Evolutionary conservation across 2,113 vertebrate species (phyloP).

Genomic region (Phyllopteryx taeniolatus): DNA sequence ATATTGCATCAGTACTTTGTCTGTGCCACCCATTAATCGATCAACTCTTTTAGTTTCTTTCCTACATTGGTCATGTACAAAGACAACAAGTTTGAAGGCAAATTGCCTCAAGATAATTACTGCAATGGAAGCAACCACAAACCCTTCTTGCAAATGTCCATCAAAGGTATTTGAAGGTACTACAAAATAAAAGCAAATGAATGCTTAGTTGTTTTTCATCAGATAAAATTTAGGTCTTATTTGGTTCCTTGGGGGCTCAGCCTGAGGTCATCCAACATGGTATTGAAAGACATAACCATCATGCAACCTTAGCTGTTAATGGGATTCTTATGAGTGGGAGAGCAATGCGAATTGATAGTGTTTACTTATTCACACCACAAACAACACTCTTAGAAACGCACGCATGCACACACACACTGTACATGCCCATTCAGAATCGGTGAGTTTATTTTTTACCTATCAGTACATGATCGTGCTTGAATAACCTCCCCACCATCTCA

Average conservation of each 20-base stretch:
- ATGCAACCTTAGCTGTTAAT: constrained; percentile 65
- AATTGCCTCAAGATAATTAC: neutral
- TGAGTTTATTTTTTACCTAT: constrained; percentile 19
- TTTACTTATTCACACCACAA: constrained; percentile 20
- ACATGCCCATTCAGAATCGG: neutral
- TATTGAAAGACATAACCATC: constrained; percentile 64
- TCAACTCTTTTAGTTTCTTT: neutral
- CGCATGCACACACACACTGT: constrained; percentile 2
- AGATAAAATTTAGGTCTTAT: neutral
- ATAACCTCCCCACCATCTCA: constrained; percentile 18
- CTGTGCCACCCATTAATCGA: constrained; percentile 10
- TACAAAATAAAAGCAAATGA: neutral
- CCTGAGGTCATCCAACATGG: constrained; percentile 52
- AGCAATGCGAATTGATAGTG: constrained; percentile 39
- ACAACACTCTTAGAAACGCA: neutral
- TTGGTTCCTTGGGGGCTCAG: neutral
- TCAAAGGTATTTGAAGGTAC: neutral
- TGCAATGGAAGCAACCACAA: neutral
- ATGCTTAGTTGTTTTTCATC: neutral
- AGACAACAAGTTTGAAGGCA: constrained; percentile 2
- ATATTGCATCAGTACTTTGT: constrained; percentile 32
- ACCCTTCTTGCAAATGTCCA: neutral
- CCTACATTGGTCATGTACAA: constrained; percentile 18
- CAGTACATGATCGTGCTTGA: constrained; percentile 6
- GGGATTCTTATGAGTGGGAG: constrained; percentile 46